A percentile compares a stretch with the other conserved stretches of the same genome.
phyloP scores from a whole-genome alignment of 2,797 vertebrate species.

The Propithecus deckenii region DNA sequence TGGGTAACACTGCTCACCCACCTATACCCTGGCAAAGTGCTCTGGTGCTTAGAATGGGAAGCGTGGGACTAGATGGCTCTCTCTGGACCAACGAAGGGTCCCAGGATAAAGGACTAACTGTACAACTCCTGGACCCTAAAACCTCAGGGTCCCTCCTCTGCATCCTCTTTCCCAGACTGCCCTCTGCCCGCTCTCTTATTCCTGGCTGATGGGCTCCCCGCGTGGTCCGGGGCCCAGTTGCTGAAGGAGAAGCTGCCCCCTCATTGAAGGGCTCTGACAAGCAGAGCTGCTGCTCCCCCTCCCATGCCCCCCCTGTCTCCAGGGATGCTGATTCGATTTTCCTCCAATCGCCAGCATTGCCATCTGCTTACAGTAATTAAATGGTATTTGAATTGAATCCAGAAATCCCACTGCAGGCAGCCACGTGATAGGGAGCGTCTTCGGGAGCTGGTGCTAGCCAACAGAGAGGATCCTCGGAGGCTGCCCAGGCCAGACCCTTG shows the following conservation, averaged over 20 bases:
- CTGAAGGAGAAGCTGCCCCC: background rate
- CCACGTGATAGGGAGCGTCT: background rate
- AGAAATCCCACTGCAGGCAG: constrained; percentile 72
- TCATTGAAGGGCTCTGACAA: background rate
- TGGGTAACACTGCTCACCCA: background rate
- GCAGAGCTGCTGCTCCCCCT: background rate
- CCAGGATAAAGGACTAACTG: background rate
- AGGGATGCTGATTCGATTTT: constrained; percentile 83
- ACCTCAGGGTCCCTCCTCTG: background rate
- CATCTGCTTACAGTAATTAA: constrained; percentile 82
- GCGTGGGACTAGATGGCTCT: background rate
- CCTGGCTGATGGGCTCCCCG: background rate
- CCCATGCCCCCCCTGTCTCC: constrained; percentile 53
- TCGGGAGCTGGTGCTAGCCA: background rate
- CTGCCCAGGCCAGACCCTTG: background rate
- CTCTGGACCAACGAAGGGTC: background rate
- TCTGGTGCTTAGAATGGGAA: background rate
- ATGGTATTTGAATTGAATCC: constrained; percentile 82
- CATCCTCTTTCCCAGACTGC: background rate
- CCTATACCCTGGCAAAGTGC: background rate
- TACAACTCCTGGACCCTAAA: background rate
- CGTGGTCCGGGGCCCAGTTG: background rate
- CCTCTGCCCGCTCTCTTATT: background rate
- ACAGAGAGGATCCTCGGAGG: background rate
- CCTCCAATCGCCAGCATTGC: constrained; percentile 77